Base-by-base conservation (phyloP, 2,113 vertebrate species). In the Sardina pilchardus region DNA sequence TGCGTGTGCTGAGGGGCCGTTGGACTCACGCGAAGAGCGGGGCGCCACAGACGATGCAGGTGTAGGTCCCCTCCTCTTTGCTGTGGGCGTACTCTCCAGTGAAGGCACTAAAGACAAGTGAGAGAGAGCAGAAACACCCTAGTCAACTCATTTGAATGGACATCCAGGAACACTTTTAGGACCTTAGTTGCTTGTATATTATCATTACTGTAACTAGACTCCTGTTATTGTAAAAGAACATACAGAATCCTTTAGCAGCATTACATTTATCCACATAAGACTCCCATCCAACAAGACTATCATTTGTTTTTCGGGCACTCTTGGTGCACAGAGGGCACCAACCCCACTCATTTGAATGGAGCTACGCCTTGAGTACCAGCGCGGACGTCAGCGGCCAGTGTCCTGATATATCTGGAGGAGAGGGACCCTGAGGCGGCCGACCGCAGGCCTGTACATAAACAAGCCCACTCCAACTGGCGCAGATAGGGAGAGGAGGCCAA, bases 31-130 rank as follows among this genome's bases (percentile, higher is more conserved):
- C 96, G 94, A 99, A 99, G 83, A 99, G 94, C 67, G 93, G 93
- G 42, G 96, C 87, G 47, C 96, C 96, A 84, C 98, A 99, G 87
- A 99, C 98, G 59, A 98, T 95, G 93, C 98, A 99, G 16, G 93
- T 93, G 93, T 98, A 99, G 85, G 92, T 96, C 84, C 98, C 98
- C 56, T 96, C 93, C 78, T 96, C 97, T 93, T 97, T 97, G 82
- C 97, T 94, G 89, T 97, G 89, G 5, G 94, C 95, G 81, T 96
- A 95, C 91, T 97, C 96, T 90, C 98, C 98, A 78, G 96, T 94
- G 92, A 99, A 99, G 91, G 98, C 97, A 93, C 98, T 99, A 91
- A 5, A 81, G 48, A 86, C 71, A 80, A 80, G 81, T 53, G 26
- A 56, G 53, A 87, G 44, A 86, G 83, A 26, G 0, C 3, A 78